Evolutionary conservation across 2,113 vertebrate genomes (phyloP).

Genomic region (Actenoides hombroni): DNA sequence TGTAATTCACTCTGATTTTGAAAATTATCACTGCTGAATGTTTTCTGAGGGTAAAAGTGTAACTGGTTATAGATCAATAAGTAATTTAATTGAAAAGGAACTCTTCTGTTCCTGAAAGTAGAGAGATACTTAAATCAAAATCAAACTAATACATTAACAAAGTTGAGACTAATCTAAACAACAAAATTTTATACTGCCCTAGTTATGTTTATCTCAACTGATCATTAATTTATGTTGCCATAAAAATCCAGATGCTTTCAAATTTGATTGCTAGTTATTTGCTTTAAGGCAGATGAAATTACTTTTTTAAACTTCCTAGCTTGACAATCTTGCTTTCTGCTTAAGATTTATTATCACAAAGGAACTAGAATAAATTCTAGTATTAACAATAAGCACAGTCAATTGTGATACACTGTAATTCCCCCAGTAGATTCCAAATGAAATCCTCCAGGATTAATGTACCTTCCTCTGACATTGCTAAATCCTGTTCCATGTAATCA

Average conservation of each 20-base stretch:
- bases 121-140: constrained; percentile 58
- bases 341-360: constrained; percentile 40
- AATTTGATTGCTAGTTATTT: constrained; percentile 59
- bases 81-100: constrained; percentile 64
- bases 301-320: constrained; percentile 29
- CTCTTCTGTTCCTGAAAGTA: constrained; percentile 45
- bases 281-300: constrained; percentile 65
- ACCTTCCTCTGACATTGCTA: not conserved
- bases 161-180: constrained; percentile 55
- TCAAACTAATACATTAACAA: constrained; percentile 52
- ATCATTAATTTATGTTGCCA: constrained; percentile 72
- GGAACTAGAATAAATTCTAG: constrained; percentile 1
- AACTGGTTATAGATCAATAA: constrained; percentile 74
- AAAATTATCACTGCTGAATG: constrained; percentile 46
- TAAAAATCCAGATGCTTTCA: constrained; percentile 64
- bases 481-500: not conserved
- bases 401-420: constrained; percentile 12
- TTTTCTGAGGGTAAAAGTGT: constrained; percentile 63
- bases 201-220: constrained; percentile 59
- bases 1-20: constrained; percentile 41
- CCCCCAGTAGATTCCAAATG: not conserved
- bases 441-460: constrained; percentile 6
- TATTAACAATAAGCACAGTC: constrained; percentile 22
- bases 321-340: constrained; percentile 41
- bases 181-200: constrained; percentile 38